Conservation (phyloP, 2,113 vertebrate genomes). For the Oceanites oceanicus region DNA sequence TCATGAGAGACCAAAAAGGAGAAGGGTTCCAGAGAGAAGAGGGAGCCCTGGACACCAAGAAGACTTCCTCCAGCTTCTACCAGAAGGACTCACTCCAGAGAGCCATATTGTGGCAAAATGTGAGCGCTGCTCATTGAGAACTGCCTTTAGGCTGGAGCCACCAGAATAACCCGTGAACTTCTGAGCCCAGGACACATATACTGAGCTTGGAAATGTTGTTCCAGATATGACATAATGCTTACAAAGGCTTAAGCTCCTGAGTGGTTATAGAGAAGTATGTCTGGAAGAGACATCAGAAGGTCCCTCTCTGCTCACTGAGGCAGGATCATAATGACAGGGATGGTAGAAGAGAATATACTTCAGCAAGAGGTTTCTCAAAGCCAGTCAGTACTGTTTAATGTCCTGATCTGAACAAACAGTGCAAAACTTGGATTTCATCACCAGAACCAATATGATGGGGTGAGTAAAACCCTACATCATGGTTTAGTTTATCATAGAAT, state of each 20-base stretch:
- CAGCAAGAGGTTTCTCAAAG: background rate
- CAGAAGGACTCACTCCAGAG: background rate
- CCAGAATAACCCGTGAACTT: background rate
- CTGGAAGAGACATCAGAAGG: background rate
- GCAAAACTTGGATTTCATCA: background rate
- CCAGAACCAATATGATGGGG: background rate
- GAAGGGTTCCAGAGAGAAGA: background rate
- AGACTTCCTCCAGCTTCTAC: background rate
- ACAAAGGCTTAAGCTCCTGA: background rate
- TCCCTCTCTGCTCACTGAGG: background rate
- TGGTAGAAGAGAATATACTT: background rate
- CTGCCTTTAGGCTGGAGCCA: background rate
- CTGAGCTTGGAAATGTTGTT: background rate
- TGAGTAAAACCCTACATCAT: background rate
- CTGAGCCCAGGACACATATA: background rate
- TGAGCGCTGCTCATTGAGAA: background rate
- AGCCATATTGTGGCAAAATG: background rate
- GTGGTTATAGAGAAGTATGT: background rate
- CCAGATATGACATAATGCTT: background rate
- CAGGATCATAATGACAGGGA: background rate
- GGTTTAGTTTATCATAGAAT: background rate
- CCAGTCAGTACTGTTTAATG: background rate
- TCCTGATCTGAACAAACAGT: background rate
- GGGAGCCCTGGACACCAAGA: background rate
- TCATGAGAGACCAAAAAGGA: background rate